phyloP scores from a whole-genome alignment of 2,888 invertebrate genomes.

The Achlya flavicornis region DNA sequence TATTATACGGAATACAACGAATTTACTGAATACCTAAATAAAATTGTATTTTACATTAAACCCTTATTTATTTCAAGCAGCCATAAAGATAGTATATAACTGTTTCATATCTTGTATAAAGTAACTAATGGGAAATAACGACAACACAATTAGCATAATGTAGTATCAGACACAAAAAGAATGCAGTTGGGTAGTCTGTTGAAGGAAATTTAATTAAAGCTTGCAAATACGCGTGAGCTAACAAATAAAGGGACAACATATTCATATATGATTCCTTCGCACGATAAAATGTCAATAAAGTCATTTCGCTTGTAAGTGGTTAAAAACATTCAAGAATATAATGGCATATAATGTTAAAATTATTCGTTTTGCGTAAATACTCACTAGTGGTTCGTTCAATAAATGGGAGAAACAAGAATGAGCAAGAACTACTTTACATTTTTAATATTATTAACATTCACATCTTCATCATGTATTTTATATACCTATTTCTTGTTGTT shows the following conservation, averaged over 20 bases:
- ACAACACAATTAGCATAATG: background rate
- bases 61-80: conserved; percentile 11
- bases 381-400: background rate
- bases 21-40: no score
- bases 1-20: no score
- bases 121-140: background rate
- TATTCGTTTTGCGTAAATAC: conserved; percentile 2
- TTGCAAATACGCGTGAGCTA: conserved; percentile 22
- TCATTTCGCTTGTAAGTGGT: conserved; percentile 40
- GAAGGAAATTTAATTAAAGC: conserved; percentile 28
- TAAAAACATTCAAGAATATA: conserved; percentile 29
- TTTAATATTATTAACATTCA: background rate
- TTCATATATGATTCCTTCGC: conserved; percentile 29
- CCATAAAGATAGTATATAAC: background rate
- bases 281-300: conserved; percentile 53
- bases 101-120: background rate
- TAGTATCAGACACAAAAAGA: conserved; percentile 15
- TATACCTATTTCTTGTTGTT: background rate
- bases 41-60: no score
- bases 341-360: conserved; percentile 16
- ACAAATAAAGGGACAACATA: conserved; percentile 16
- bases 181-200: conserved; percentile 18
- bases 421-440: background rate
- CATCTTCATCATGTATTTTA: no score
- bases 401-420: background rate